Base-by-base conservation (phyloP, 2,888 invertebrate species). In the Synanthedon myopaeformis region DNA sequence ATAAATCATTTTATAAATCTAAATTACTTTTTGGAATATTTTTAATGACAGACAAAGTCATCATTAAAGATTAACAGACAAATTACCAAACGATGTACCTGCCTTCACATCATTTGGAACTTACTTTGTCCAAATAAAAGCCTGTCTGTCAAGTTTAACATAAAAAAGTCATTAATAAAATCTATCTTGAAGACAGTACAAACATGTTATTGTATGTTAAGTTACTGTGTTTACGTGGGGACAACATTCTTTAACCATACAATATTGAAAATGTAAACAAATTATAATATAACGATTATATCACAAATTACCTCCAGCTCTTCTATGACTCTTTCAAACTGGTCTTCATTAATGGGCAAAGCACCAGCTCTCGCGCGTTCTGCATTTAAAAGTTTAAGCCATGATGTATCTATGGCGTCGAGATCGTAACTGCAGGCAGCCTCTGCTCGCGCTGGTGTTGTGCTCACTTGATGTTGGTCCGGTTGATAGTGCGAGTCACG, bases 371-470 rank as follows among this genome's bases (percentile, higher is more conserved):
- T 89, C 52, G 94, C 93, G 58, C 97, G 90, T 82, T 97, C 96
- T n/a, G 93, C 92, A 81, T 98, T 98, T 54, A 95, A 84, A 58
- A 93, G 89, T 64, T 92, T 91, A 58, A 98, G 89, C 98, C 98
- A 98, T 50, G 94, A 91, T 57, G 94, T 92, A 82, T 98, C 98
- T 61, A 93, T 92, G 67, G 96, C 96, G 84, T 98, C 98, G 70
- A 98, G 89, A 82, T 98, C 98, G 78, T 98, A 98, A 61, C 94
- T 93, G 85, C 98, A 98, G 23, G 96, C 94, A 64, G 96, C 95
- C 79, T 98, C 97, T 13, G 97, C 94, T 72, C 93, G 90, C 55
- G 95, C 91, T 56, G 96, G 95, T 60, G 96, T 95, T 65, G 92
- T 92, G 59, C 96, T 96, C 65, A 97, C 88, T 72, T 92, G 91